Evolutionary conservation across 2,888 invertebrate genomes (phyloP).

Genomic region (Dugesia japonica): DNA sequence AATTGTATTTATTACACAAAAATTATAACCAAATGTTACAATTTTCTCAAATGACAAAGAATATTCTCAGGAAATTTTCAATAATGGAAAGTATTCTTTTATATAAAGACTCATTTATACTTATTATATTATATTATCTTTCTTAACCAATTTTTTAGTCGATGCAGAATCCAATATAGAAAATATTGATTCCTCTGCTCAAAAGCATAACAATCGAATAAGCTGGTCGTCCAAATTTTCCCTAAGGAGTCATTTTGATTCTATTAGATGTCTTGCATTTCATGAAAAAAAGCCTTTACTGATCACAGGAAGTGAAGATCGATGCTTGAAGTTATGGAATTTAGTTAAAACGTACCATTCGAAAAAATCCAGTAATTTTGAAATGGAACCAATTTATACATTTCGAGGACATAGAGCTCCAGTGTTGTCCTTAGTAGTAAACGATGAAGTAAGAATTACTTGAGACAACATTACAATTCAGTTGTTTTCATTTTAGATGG

Average conservation of each 20-base stretch:
- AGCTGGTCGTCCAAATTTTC: constrained; percentile 66
- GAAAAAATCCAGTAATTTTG: constrained; percentile 70
- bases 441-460: neutral
- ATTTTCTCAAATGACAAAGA: too few species aligned
- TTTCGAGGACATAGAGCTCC: constrained; percentile 82
- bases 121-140: neutral
- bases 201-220: constrained; percentile 37
- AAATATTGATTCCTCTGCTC: neutral
- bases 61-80: too few species aligned
- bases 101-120: too few species aligned
- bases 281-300: constrained; percentile 77
- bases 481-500: constrained; percentile 66
- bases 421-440: constrained; percentile 61
- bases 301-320: constrained; percentile 93
- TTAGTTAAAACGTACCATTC: constrained; percentile 88
- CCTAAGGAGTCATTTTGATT: constrained; percentile 53
- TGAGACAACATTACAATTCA: neutral
- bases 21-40: too few species aligned
- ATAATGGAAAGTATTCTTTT: too few species aligned
- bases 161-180: neutral
- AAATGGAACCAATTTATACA: constrained; percentile 94
- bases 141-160: neutral
- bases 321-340: constrained; percentile 96
- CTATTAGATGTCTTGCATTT: constrained; percentile 50
- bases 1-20: too few species aligned